These are phyloP conservation scores for Epizoanthus ramosus DNA, from an alignment of 92 coral and sea anemone genomes.

Conservation along the genomic window DNA sequence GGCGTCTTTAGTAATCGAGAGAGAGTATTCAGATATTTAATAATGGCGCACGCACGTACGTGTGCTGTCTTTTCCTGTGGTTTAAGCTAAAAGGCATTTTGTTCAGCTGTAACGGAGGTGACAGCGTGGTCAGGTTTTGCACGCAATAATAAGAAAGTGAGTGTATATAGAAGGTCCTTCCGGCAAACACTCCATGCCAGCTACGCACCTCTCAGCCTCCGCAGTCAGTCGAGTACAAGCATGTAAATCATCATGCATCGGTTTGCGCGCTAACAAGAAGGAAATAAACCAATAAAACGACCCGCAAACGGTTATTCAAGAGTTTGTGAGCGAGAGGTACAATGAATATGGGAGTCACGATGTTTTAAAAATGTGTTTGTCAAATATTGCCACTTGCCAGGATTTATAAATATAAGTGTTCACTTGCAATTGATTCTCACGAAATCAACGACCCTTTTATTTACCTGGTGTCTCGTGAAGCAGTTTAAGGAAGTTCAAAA, in stretches of 20 bases:
- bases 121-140: constrained; percentile 25
- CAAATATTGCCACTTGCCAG: no score
- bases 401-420: no score
- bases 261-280: not conserved
- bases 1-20: no score
- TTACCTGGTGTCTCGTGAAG: not conserved
- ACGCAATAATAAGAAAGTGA: not conserved
- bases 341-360: no score
- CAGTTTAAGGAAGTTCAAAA: constrained; percentile 14
- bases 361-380: no score
- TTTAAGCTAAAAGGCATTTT: constrained; percentile 31
- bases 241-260: not conserved
- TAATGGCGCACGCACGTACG: constrained; percentile 26
- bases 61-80: constrained; percentile 11
- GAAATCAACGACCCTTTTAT: no score
- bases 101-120: constrained; percentile 31
- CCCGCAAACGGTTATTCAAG: no score
- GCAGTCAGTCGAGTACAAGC: constrained; percentile 6
- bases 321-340: no score
- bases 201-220: not conserved
- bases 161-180: not conserved
- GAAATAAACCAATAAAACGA: not conserved
- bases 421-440: no score
- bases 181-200: constrained; percentile 1
- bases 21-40: not conserved